Evolutionary conservation across 2,797 vertebrate species (phyloP).

Genomic region (Sebastes alutus): DNA sequence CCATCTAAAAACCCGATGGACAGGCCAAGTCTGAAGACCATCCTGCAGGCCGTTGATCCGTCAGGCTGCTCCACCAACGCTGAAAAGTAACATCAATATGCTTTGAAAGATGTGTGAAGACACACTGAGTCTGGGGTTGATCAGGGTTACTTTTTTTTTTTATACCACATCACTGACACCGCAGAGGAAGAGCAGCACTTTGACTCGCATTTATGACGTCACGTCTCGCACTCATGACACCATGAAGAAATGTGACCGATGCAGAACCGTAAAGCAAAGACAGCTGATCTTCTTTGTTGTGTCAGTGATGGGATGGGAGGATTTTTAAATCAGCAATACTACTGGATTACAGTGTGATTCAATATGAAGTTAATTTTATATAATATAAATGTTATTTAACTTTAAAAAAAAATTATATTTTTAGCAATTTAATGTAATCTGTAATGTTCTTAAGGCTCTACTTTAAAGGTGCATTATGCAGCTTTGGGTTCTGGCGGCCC

Average conservation of each 20-base stretch:
- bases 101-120: not conserved
- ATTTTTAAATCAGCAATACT: not conserved
- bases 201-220: conserved; percentile 72
- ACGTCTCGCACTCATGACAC: conserved; percentile 58
- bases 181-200: conserved; percentile 39
- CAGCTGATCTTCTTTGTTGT: conserved; percentile 7
- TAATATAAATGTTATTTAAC: not conserved
- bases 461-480: not conserved
- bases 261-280: conserved; percentile 24
- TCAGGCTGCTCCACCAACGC: not conserved
- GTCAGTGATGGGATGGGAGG: conserved; percentile 15
- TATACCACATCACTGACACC: conserved; percentile 19
- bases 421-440: not conserved
- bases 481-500: not conserved
- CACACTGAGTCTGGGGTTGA: not conserved
- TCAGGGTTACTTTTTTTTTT: not conserved
- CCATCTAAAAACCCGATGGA: conserved; percentile 69
- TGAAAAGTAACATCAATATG: not conserved
- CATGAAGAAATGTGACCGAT: conserved; percentile 73
- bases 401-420: not conserved
- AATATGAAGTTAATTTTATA: not conserved
- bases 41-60: conserved; percentile 41
- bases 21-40: conserved; percentile 53
- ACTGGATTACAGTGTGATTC: not conserved
- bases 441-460: not conserved